phyloP scores from a whole-genome alignment of 1,140 invertebrate genomes.

The Camponotus vicinus region DNA sequence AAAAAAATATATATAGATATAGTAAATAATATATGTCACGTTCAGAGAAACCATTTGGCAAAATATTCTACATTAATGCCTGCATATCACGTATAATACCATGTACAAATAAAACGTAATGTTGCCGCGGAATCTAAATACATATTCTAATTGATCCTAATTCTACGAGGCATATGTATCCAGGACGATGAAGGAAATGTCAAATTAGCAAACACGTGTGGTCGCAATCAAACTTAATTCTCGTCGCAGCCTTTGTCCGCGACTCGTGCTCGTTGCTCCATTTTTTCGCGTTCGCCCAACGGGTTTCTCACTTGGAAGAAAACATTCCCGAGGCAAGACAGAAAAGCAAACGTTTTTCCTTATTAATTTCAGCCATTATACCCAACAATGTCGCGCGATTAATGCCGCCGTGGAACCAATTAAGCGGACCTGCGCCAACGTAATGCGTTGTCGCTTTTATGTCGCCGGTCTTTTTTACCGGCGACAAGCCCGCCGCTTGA shows the following conservation, averaged over 20 bases:
- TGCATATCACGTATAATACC: constrained; percentile 13
- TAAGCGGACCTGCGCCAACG: constrained; percentile 47
- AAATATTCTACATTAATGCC: constrained; percentile 51
- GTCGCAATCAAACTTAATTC: constrained; percentile 35
- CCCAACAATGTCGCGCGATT: constrained; percentile 47
- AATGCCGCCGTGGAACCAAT: constrained; percentile 67
- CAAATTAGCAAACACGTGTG: constrained; percentile 39
- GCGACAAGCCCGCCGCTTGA: constrained; percentile 41
- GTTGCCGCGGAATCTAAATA: constrained; percentile 2
- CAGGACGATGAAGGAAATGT: neutral
- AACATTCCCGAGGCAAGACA: constrained; percentile 25
- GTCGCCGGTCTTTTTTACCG: constrained; percentile 37
- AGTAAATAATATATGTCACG: constrained; percentile 49
- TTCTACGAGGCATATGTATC: neutral
- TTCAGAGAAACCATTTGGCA: constrained; percentile 20
- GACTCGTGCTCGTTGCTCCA: constrained; percentile 22
- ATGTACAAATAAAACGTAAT: constrained; percentile 35
- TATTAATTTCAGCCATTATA: constrained; percentile 58
- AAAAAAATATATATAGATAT: constrained; percentile 26
- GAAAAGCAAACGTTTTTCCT: constrained; percentile 53
- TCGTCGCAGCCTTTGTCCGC: neutral
- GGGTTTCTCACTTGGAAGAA: constrained; percentile 40
- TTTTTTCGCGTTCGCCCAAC: constrained; percentile 17
- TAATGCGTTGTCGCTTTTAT: constrained; percentile 34
- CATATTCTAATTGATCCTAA: constrained; percentile 12